A percentile compares a stretch with the other conserved stretches of the same genome.
Conservation (phyloP, 2,113 vertebrate genomes). For the Phylloscopus whistleri region DNA sequence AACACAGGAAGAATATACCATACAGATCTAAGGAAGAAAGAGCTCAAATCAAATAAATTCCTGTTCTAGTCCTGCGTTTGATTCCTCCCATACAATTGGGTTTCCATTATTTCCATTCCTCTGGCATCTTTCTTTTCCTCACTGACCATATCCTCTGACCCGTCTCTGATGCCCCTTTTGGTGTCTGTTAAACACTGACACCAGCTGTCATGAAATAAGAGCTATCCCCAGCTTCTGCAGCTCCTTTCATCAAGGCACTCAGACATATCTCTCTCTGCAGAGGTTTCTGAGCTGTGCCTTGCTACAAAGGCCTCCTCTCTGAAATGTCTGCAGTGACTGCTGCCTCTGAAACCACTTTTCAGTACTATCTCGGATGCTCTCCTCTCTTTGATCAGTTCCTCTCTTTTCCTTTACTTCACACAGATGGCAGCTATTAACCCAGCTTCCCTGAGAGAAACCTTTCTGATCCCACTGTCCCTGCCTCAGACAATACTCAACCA, state of each 20-base stretch:
- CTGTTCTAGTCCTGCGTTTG: not conserved
- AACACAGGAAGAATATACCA: not conserved
- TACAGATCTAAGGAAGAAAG: not conserved
- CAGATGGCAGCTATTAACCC: not conserved
- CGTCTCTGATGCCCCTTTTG: not conserved
- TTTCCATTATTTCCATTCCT: not conserved
- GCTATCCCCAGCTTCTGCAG: not conserved
- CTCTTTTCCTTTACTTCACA: not conserved
- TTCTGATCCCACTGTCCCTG: not conserved
- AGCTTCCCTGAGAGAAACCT: not conserved
- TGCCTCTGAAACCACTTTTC: not conserved
- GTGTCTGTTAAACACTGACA: not conserved
- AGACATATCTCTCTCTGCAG: not conserved
- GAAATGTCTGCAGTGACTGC: not conserved
- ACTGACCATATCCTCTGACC: not conserved
- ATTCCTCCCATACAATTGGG: not conserved
- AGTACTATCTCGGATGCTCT: not conserved
- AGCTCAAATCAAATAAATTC: not conserved
- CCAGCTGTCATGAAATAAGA: not conserved
- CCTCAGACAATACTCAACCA: not conserved
- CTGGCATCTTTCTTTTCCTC: not conserved
- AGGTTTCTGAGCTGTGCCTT: not conserved
- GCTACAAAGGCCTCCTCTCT: not conserved
- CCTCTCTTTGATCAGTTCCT: not conserved
- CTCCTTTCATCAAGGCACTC: not conserved